Base-by-base conservation (phyloP, 2,113 vertebrate genomes). In the Macquaria australasica region DNA sequence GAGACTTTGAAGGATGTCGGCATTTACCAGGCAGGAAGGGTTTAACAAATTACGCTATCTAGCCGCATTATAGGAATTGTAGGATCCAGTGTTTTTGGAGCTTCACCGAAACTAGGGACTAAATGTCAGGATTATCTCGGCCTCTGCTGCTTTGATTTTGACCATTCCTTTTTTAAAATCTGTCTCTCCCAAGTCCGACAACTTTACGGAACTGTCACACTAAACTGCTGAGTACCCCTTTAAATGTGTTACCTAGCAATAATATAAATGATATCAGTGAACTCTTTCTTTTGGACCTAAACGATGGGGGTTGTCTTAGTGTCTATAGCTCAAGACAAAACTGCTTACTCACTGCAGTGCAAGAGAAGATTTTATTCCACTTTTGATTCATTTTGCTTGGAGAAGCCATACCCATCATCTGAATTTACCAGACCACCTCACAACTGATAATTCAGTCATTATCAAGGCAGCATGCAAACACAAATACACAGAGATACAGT, bases 321-420 rank as follows among this genome's bases (percentile, higher is more conserved):
- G 7, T 69, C 53, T 51, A 1, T 51, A 63, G 37, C 11, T 64
- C 3, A 56, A 48, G 34, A 55, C 12, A 70, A 23, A 73, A 58
- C 18, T 71, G 66, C n/a, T 63, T 25, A 45, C 39, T 72, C 50
- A 64, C 39, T 66, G 31, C 43, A 59, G 31, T 2, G 16, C 39
- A 18, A 28, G 21, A 50, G n/a, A 34, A 0, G 5, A 28, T 67
- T 23, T 18, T 5, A 28, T 37, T 53, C 0, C 45, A 71, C 66
- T 39, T 83, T 56, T 48, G 73, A 71, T 25, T 77, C 14, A 70
- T 53, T 69, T 50, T 28, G 21, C n/a, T 37, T 4, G 11, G 8
- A 28, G 51, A 51, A 8, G 8, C 6, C 25, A 5, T 66, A 25
- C 11, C 12, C 34, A 34, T 53, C 34, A n/a, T 31, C 23, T 48